Evolutionary conservation across 1,140 invertebrate genomes (phyloP), one percentile per base, ranked within the genome.

Genomic region (Calephelis virginiensis): DNA sequence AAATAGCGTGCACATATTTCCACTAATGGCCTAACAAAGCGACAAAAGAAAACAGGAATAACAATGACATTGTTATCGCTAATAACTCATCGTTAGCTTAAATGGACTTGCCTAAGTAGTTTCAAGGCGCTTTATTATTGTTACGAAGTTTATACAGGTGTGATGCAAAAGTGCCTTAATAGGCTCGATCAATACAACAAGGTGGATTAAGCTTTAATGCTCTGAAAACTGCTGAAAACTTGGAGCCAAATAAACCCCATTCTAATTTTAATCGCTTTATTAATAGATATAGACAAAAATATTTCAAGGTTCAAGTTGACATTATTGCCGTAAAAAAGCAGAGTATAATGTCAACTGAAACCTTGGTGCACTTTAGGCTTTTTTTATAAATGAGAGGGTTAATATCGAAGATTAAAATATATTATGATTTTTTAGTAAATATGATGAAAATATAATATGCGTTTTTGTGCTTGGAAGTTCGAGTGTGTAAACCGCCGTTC

Each of bases 21-120:
- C 46, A 40, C 63, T 77, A 77, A 77, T 76, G 71, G 69, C 68
- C 56, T 73, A 72, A 77, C 71, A 76, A 74, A 72, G 68, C 70
- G 72, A 79, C 75, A 79, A 79, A 82, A 82, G 80, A 80, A 80
- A 81, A 77, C 67, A 76, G 64, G 73, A 82, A 78, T 80, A 82
- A 86, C 82, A 86, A 82, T 78, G 77, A 81, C 74, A 80, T 79
- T 77, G 80, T 83, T 86, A 82, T 86, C 82, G 78, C 69, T 81
- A 85, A 84, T 84, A 83, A 86, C 77, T 82, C 79, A 83, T 86
- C 82, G 81, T 84, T 81, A 80, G 74, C 68, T 61, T 71, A 80
- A 85, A 81, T 81, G 81, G 81, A 81, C 74, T 78, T 76, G 75
- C 73, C 77, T 81, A 75, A 76, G 75, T 75, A 63, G 60, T 68